Conservation (phyloP, 2,797 vertebrate species). For the Australoheros facetus region DNA sequence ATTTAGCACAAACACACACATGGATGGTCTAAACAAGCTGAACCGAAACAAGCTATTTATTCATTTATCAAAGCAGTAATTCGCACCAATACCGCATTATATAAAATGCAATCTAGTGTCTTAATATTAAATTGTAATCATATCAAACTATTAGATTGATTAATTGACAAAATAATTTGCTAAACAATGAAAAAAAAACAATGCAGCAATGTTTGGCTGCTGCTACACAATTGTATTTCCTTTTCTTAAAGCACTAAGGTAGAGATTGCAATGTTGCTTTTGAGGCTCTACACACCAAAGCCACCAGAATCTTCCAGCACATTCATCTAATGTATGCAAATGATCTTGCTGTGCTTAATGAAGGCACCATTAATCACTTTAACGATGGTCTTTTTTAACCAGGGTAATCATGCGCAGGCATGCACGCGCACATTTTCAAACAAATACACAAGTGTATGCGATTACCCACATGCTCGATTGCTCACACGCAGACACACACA, state of each 20-base stretch:
- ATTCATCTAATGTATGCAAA: slow-evolving; percentile 86
- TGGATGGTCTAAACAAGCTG: not conserved
- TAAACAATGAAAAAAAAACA: not conserved
- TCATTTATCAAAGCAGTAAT: slow-evolving; percentile 26
- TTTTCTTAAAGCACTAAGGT: slow-evolving; percentile 5
- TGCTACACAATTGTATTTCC: slow-evolving; percentile 10
- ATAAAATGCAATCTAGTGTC: not conserved
- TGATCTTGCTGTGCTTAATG: slow-evolving; percentile 83
- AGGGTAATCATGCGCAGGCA: slow-evolving; percentile 74
- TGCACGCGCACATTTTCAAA: slow-evolving; percentile 19
- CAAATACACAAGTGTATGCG: slow-evolving; percentile 22
- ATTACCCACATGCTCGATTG: not conserved
- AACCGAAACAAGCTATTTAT: slow-evolving; percentile 4
- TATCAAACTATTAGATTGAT: not conserved
- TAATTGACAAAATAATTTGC: slow-evolving; percentile 1
- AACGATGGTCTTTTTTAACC: slow-evolving; percentile 83
- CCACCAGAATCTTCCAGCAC: slow-evolving; percentile 73
- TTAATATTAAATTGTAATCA: slow-evolving; percentile 18
- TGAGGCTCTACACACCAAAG: slow-evolving; percentile 60
- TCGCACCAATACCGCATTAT: slow-evolving; percentile 9
- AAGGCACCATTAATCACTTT: slow-evolving; percentile 86
- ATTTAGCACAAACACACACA: not conserved
- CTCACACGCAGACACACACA: not conserved
- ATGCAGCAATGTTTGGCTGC: not conserved
- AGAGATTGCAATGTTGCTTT: slow-evolving; percentile 38